Base-by-base conservation (phyloP, 2,113 vertebrate species). In the Oophaga pumilio region DNA sequence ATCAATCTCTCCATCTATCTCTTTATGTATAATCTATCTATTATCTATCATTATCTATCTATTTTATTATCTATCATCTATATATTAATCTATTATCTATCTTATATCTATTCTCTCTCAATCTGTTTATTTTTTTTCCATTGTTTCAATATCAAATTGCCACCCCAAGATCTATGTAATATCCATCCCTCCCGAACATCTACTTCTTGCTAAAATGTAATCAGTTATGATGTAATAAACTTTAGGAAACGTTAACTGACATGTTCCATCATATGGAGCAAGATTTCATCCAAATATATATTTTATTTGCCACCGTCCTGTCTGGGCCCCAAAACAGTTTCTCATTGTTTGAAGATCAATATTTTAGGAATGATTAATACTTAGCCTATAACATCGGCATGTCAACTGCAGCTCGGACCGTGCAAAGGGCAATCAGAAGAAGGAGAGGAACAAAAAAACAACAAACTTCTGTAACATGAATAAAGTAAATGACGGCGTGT, bases 321-420 rank as follows among this genome's bases (percentile, higher is more conserved):
- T 60, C 56, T 60, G 22, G 77, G 53, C 56, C 49, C 33, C 43
- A 66, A 74, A 53, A 57, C 83, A 84, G 50, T 78, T 64, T 78
- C 59, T 68, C 74, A 60, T 78, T 77, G 84, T 86, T n/a, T 86
- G 15, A 53, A 64, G 74, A 86, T 86, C 84, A 78, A 86, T 86
- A 86, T 66, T 78, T 78, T 77, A 76, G 84, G 84, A 86, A 86
- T 86, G 8, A 86, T 86, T 86, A 86, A 86, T 86, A 62, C 14
- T 17, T 68, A 49, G 43, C 26, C 24, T 68, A 83, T 52, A 52
- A 53, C 18, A 66, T 11, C 10, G 43, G 13, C 15, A 69, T 52
- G 12, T 82, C 33, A 43, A 4, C 49, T 50, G 11, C 64, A 53
- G 26, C 33, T 11, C 0, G 17, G 6, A 83, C 62, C 12, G 64